A percentile compares a stretch with the other conserved stretches of the same genome.
Conservation (phyloP, 1,140 invertebrate species). For the Atta colombica region DNA sequence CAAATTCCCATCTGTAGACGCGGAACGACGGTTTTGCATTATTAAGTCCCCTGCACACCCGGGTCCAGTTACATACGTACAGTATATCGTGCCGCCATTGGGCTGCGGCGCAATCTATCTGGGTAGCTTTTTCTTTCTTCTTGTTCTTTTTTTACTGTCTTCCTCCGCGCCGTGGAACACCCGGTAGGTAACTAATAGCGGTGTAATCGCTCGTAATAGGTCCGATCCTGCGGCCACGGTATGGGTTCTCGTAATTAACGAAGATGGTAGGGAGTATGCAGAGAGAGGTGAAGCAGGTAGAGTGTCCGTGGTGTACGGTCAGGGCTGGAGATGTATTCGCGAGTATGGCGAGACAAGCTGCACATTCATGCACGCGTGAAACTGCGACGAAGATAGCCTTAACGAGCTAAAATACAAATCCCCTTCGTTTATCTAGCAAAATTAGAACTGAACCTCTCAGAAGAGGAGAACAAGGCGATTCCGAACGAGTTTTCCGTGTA, state of each 20-base stretch:
- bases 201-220: constrained; percentile 83
- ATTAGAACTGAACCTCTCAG: constrained; percentile 6
- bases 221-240: constrained; percentile 77
- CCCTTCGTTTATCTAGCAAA: constrained; percentile 22
- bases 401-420: constrained; percentile 24
- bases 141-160: constrained; percentile 62
- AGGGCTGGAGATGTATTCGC: constrained; percentile 51
- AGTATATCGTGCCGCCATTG: constrained; percentile 73
- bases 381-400: neutral
- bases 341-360: constrained; percentile 4
- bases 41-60: constrained; percentile 68
- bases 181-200: constrained; percentile 83
- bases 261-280: constrained; percentile 61
- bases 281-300: constrained; percentile 49
- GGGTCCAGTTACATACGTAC: constrained; percentile 66
- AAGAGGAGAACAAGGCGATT: neutral
- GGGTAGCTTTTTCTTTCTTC: constrained; percentile 65
- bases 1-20: constrained; percentile 64
- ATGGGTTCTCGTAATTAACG: constrained; percentile 76
- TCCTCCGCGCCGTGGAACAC: constrained; percentile 75
- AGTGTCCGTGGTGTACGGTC: constrained; percentile 28
- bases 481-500: neutral
- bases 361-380: neutral
- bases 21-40: constrained; percentile 70
- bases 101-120: constrained; percentile 73